A percentile compares a stretch with the other conserved stretches of the same genome.
These are phyloP conservation scores for Morus bassanus DNA, from an alignment of 2,797 vertebrate genomes.

Conservation along the genomic window DNA sequence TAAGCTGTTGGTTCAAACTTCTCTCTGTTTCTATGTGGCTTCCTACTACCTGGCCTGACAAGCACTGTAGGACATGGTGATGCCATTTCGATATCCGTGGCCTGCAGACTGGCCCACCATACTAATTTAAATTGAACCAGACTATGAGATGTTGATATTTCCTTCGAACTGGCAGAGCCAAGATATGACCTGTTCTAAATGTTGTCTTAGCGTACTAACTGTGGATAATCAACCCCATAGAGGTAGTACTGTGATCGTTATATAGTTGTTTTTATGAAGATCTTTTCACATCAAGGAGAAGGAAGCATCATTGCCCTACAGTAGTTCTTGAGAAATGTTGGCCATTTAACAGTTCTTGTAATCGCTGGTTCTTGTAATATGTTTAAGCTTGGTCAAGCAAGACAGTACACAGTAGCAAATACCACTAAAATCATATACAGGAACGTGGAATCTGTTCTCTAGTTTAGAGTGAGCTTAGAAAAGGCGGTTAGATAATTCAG, in stretches of 20 bases:
- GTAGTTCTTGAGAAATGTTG: background rate
- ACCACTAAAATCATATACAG: background rate
- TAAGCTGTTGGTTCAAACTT: background rate
- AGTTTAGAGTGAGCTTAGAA: background rate
- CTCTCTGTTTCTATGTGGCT: background rate
- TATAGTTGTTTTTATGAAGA: background rate
- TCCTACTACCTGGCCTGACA: background rate
- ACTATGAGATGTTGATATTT: background rate
- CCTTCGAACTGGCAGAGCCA: background rate
- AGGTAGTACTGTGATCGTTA: background rate
- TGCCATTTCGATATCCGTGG: accelerated
- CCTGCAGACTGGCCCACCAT: background rate
- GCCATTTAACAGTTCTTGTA: background rate
- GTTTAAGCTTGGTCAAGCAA: background rate
- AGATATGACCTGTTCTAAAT: background rate
- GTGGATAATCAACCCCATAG: background rate
- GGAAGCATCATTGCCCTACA: background rate
- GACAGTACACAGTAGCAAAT: background rate
- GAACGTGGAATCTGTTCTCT: background rate
- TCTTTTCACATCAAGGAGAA: background rate
- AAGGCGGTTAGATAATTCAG: background rate
- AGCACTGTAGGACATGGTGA: background rate
- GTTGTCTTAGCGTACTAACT: background rate
- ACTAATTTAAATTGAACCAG: background rate
- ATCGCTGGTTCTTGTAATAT: background rate